These are phyloP conservation scores for Oncorhynchus keta DNA, from an alignment of 2,113 vertebrate genomes.

Conservation along the genomic window DNA sequence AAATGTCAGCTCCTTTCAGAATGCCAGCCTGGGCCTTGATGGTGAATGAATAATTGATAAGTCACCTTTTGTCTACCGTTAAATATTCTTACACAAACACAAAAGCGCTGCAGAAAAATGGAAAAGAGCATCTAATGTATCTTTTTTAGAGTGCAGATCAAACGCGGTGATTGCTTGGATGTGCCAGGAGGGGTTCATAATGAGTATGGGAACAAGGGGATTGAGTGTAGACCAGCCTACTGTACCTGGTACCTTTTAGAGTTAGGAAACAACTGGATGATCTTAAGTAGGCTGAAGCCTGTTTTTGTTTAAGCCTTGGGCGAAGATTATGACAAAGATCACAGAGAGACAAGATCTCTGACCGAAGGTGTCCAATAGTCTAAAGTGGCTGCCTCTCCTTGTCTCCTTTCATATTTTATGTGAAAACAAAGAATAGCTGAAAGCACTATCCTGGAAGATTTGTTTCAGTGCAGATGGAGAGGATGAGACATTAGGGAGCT, in stretches of 20 bases:
- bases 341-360: neutral
- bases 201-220: neutral
- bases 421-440: neutral
- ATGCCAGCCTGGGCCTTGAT: constrained; percentile 83
- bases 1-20: constrained; percentile 98
- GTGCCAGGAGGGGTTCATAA: neutral
- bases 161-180: constrained; percentile 73
- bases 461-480: neutral
- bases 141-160: constrained; percentile 84
- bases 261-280: neutral
- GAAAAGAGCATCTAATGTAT: constrained; percentile 89
- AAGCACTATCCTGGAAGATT: neutral
- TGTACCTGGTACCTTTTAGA: neutral
- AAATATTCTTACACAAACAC: constrained; percentile 95
- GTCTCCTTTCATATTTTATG: neutral
- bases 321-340: neutral
- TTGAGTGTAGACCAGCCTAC: neutral
- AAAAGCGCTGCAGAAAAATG: constrained; percentile 79
- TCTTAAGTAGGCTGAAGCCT: neutral
- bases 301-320: neutral
- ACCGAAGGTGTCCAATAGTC: neutral
- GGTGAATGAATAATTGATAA: constrained; percentile 94
- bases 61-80: constrained; percentile 96
- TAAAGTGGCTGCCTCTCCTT: neutral
- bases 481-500: neutral